These are phyloP conservation scores for Mastomys natalensis DNA, from an alignment of 2,113 vertebrate genomes.

Conservation along the genomic window DNA sequence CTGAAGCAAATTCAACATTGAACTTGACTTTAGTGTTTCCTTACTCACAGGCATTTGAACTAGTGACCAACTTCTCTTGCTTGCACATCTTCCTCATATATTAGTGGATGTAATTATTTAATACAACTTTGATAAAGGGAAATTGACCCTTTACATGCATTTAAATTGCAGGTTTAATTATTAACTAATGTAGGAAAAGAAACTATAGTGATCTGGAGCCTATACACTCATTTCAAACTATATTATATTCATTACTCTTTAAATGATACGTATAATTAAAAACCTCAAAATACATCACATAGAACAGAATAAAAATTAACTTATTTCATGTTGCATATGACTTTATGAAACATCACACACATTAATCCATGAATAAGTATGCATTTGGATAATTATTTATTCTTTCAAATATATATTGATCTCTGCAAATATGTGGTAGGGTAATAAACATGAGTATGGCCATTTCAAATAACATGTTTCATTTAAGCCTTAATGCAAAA, in stretches of 20 bases:
- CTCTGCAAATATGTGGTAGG: not conserved
- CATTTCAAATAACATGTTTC: not conserved
- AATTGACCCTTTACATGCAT: not conserved
- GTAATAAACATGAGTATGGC: not conserved
- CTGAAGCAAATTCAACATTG: not conserved
- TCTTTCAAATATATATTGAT: slow-evolving; percentile 42
- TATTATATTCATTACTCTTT: not conserved
- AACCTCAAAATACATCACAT: not conserved
- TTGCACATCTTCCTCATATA: too few relatives aligned
- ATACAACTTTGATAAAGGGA: not conserved
- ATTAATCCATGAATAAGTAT: slow-evolving; percentile 42
- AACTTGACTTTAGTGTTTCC: not conserved
- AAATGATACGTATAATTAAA: not conserved
- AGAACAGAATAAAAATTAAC: slow-evolving; percentile 7
- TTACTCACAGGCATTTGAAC: not conserved
- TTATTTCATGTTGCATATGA: slow-evolving; percentile 42
- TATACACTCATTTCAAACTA: not conserved
- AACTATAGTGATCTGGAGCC: not conserved
- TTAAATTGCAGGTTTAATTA: not conserved
- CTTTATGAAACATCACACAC: slow-evolving; percentile 17
- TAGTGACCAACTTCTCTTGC: not conserved
- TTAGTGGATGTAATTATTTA: not conserved
- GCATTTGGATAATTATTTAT: not conserved
- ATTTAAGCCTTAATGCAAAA: not conserved
- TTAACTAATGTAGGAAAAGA: not conserved